phyloP scores from a whole-genome alignment of 2,113 vertebrate genomes.

The Rhinolophus ferrumequinum region DNA sequence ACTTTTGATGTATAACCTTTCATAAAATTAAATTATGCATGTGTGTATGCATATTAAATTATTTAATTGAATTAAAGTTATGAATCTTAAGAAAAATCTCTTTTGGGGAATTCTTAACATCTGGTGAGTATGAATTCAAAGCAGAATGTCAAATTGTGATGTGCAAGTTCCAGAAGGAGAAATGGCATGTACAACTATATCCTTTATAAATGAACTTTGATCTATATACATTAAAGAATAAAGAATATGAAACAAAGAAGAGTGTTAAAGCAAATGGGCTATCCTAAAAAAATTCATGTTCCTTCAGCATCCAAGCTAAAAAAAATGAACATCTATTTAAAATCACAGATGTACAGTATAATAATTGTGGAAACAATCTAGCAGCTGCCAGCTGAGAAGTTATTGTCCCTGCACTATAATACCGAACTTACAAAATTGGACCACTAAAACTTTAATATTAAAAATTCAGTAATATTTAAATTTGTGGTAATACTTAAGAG shows the following conservation, averaged over 20 bases:
- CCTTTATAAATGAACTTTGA: background rate
- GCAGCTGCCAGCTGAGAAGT: background rate
- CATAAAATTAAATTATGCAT: slow-evolving; percentile 10
- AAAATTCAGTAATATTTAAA: background rate
- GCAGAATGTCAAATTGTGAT: background rate
- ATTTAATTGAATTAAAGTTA: background rate
- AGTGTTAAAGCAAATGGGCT: background rate
- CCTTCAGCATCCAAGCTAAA: background rate
- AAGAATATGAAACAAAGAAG: background rate
- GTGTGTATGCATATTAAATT: background rate
- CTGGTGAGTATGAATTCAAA: background rate
- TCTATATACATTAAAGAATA: background rate
- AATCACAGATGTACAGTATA: background rate
- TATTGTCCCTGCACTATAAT: background rate
- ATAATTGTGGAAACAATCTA: background rate
- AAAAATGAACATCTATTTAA: background rate
- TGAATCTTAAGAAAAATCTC: background rate
- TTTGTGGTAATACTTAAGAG: slow-evolving; percentile 1
- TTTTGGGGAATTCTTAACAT: background rate
- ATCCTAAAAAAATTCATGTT: background rate
- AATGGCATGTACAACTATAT: background rate
- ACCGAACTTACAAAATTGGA: background rate
- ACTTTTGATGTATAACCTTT: background rate
- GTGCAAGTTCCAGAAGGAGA: background rate
- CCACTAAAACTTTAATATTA: background rate